Evolutionary conservation across 2,888 invertebrate species (phyloP), one percentile per base, ranked within the genome.

Genomic region (Herminia tarsipennalis): DNA sequence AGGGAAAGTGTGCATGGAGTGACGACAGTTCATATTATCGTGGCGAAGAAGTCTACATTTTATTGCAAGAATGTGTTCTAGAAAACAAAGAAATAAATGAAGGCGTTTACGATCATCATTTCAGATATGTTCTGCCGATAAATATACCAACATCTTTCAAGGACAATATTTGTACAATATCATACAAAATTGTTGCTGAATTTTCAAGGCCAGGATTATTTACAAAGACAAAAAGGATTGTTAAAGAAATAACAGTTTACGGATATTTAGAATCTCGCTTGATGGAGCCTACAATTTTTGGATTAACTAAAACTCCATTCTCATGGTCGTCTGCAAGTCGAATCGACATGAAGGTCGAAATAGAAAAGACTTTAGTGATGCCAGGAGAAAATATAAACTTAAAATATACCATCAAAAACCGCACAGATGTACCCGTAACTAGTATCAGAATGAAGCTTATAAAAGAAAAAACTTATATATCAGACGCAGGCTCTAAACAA

Each of bases 1-100:
- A 53, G 41, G 67, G 60, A 8, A 46, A 44, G 4, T 66, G 64
- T 21, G 13, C 12, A 1, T 73, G 64, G 72, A n/a, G n/a, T n/a
- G n/a, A n/a, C n/a, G n/a, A n/a, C n/a, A n/a, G n/a, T n/a, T n/a
- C n/a, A n/a, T n/a, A n/a, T n/a, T n/a, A n/a, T 3, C 4, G 24
- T 3, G 1, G 9, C 1, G 52, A 41, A 18, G 67, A 78, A 51
- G 24, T 52, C 2, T 74, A 58, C 20, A 25, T 66, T 0, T 22
- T 16, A 2, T 12, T 36, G 4, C 36, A 43, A 53, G 3, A 59
- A 41, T 17, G 24, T 70, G 9, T 33, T 62, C 14, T 12, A 0
- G 16, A 1, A 30, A 16, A 32, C 3, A 17, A 35, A 9, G 21
- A 16, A n/a, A 18, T n/a, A 2, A 1, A 30, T 10, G 27, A 38